A percentile compares a stretch with the other conserved stretches of the same genome.
Evolutionary conservation across 2,113 vertebrate genomes (phyloP).

Genomic region (Cricetomys ansorgei): DNA sequence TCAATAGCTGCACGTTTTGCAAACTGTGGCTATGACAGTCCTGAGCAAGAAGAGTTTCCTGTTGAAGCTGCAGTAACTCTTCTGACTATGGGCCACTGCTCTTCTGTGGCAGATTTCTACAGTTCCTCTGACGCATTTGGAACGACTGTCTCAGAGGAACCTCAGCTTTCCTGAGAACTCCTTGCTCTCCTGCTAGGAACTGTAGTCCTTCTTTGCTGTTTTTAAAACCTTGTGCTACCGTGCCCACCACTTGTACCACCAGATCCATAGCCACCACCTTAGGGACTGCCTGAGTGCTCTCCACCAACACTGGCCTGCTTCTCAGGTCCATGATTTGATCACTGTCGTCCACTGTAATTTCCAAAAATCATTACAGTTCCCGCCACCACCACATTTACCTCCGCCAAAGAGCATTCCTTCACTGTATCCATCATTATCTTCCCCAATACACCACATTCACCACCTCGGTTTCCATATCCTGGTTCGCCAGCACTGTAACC

Average conservation of each 20-base stretch:
- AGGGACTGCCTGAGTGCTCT: no score
- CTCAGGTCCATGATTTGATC: background rate
- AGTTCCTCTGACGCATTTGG: conserved; percentile 97
- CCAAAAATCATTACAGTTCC: no score
- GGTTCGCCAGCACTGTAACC: conserved; percentile 90
- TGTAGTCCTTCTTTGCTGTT: conserved; percentile 90
- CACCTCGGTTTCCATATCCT: conserved; percentile 94
- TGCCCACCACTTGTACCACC: no score
- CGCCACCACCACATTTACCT: conserved; percentile 82
- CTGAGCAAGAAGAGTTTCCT: conserved; percentile 93
- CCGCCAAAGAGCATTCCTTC: conserved; percentile 94
- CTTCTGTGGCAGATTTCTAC: conserved; percentile 92
- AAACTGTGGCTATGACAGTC: conserved; percentile 96
- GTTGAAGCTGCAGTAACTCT: conserved; percentile 96
- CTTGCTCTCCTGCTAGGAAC: conserved; percentile 99
- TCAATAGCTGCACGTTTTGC: conserved; percentile 92
- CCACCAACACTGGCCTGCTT: background rate
- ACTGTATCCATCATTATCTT: conserved; percentile 95
- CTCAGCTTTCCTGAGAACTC: no score
- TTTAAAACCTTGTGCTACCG: no score
- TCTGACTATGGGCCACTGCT: conserved; percentile 94
- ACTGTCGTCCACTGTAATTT: no score
- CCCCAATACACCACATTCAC: conserved; percentile 92
- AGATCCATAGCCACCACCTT: no score
- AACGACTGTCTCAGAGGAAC: conserved; percentile 99